phyloP scores from a whole-genome alignment of 2,888 invertebrate species.

The Onchidella celtica region DNA sequence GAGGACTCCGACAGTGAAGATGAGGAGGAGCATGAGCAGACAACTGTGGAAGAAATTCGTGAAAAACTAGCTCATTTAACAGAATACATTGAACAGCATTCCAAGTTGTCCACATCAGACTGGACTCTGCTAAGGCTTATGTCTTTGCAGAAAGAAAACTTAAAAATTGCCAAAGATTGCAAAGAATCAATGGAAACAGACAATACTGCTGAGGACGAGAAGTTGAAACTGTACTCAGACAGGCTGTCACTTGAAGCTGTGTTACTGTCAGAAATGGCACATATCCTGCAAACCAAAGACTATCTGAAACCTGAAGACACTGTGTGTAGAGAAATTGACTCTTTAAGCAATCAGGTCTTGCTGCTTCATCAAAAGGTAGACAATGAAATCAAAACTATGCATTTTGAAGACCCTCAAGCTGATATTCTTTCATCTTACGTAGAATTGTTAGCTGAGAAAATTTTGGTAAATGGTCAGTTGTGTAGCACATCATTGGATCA shows the following conservation, averaged over 20 bases:
- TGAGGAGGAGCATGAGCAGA: slow-evolving; percentile 60
- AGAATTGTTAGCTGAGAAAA: slow-evolving; percentile 86
- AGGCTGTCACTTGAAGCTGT: slow-evolving; percentile 73
- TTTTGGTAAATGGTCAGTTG: slow-evolving; percentile 77
- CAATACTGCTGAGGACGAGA: slow-evolving; percentile 14
- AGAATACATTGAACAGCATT: slow-evolving; percentile 66
- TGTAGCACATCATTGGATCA: slow-evolving; percentile 55
- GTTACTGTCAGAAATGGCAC: slow-evolving; percentile 71
- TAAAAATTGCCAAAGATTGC: slow-evolving; percentile 43
- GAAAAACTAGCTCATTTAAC: slow-evolving; percentile 63
- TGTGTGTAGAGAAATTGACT: slow-evolving; percentile 68
- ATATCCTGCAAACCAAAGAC: slow-evolving; percentile 66
- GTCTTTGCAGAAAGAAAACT: slow-evolving; percentile 58
- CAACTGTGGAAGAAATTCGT: slow-evolving; percentile 62
- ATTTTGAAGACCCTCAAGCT: slow-evolving; percentile 56
- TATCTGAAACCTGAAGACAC: slow-evolving; percentile 61
- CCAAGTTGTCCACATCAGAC: slow-evolving; percentile 65
- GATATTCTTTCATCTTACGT: slow-evolving; percentile 86
- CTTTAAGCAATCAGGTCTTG: slow-evolving; percentile 59
- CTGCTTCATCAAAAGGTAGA: slow-evolving; percentile 60
- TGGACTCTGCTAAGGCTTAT: slow-evolving; percentile 69
- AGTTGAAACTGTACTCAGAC: slow-evolving; percentile 68
- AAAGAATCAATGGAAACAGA: slow-evolving; percentile 42
- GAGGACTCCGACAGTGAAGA: slow-evolving; percentile 69
- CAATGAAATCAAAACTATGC: slow-evolving; percentile 62